phyloP scores from a whole-genome alignment of 2,797 vertebrate genomes.

The Parotocinclus haroldoi region DNA sequence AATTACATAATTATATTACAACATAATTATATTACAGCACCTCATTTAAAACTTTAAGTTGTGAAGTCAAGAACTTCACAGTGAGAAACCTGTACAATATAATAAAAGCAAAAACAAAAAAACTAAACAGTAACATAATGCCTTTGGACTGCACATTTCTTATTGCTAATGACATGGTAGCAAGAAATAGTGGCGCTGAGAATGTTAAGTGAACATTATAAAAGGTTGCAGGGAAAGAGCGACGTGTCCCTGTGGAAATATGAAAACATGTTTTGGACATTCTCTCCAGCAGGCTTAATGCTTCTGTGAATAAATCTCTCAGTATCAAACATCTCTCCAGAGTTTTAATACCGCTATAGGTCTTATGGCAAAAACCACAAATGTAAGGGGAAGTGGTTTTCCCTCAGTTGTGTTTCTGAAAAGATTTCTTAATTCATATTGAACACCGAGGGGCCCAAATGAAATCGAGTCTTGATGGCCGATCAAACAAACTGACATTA shows the following conservation, averaged over 20 bases:
- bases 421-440: conserved; percentile 15
- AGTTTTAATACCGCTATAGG: conserved; percentile 22
- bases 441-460: conserved; percentile 4
- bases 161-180: conserved; percentile 37
- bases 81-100: too few species aligned
- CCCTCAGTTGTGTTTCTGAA: conserved; percentile 8
- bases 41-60: not conserved
- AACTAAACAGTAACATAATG: conserved; percentile 21
- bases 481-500: conserved; percentile 17
- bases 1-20: too few species aligned
- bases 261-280: conserved; percentile 39
- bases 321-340: conserved; percentile 30
- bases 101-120: conserved; percentile 6
- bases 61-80: conserved; percentile 1
- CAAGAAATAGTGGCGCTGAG: conserved; percentile 30
- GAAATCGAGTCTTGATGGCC: conserved; percentile 21
- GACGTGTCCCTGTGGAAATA: conserved; percentile 37
- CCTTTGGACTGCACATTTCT: conserved; percentile 23
- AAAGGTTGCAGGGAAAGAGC: conserved; percentile 37
- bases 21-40: too few species aligned
- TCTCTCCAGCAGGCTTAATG: conserved; percentile 30
- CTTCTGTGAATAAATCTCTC: conserved; percentile 41
- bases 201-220: conserved; percentile 37
- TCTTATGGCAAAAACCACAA: conserved; percentile 18
- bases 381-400: conserved; percentile 14